These are phyloP conservation scores for Zygogramma bicolorata DNA, from an alignment of 2,888 invertebrate species.

Conservation along the genomic window DNA sequence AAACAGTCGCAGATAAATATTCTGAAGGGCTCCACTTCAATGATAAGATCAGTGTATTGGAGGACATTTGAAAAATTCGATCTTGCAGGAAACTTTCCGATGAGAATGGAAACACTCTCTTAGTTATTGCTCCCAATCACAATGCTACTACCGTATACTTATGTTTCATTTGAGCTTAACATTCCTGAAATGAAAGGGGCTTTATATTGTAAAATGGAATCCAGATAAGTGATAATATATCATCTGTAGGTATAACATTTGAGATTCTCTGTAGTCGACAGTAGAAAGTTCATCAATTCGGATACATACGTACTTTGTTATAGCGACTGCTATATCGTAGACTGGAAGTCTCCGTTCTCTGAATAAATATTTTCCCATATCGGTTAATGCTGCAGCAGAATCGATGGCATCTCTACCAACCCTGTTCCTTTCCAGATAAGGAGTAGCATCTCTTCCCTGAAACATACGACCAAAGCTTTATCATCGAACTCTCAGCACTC, in stretches of 20 bases:
- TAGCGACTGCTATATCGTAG: slow-evolving; percentile 95
- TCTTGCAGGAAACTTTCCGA: too few relatives aligned
- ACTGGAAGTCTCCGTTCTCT: slow-evolving; percentile 93
- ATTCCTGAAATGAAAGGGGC: too few relatives aligned
- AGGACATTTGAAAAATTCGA: too few relatives aligned
- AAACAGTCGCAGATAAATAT: too few relatives aligned
- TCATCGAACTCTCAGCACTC: background rate
- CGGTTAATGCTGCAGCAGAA: slow-evolving; percentile 93
- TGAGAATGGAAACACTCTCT: too few relatives aligned
- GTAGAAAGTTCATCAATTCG: background rate
- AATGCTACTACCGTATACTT: too few relatives aligned
- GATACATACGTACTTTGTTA: slow-evolving; percentile 86
- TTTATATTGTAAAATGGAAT: too few relatives aligned
- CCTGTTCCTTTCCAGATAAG: slow-evolving; percentile 92
- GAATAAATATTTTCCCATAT: slow-evolving; percentile 97
- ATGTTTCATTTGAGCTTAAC: too few relatives aligned
- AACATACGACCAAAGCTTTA: slow-evolving; percentile 44
- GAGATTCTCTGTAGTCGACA: background rate
- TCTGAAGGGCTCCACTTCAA: too few relatives aligned
- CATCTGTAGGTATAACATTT: background rate
- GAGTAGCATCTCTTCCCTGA: slow-evolving; percentile 94
- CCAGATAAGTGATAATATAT: too few relatives aligned
- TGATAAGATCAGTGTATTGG: too few relatives aligned
- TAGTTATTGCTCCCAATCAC: too few relatives aligned
- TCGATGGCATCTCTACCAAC: slow-evolving; percentile 95